Evolutionary conservation across 2,113 vertebrate species (phyloP).

Genomic region (Cynoglossus semilaevis): DNA sequence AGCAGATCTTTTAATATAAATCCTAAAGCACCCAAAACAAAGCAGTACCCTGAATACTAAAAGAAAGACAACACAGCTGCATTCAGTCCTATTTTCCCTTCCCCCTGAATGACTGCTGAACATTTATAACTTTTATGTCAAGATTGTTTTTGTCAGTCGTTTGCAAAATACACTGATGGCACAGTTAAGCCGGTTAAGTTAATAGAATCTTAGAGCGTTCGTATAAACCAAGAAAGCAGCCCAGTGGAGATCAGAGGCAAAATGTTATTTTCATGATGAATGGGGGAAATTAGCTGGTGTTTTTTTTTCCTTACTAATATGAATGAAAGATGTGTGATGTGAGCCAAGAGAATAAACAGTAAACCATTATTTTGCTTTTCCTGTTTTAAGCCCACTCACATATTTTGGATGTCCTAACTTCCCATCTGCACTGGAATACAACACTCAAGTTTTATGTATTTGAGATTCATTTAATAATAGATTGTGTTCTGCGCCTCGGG

Average conservation of each 20-base stretch:
- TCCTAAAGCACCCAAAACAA: too few relatives aligned
- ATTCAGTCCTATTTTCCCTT: too few relatives aligned
- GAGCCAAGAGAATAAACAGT: slow-evolving; percentile 7
- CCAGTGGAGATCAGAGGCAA: slow-evolving; percentile 1
- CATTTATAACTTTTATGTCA: not conserved
- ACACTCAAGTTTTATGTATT: not conserved
- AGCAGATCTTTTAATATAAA: too few relatives aligned
- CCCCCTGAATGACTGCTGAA: not conserved
- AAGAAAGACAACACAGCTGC: not conserved
- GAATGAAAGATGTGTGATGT: not conserved
- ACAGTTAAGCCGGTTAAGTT: not conserved
- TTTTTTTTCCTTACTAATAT: not conserved
- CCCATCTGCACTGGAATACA: slow-evolving; percentile 9
- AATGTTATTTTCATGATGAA: slow-evolving; percentile 1
- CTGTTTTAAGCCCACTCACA: slow-evolving; percentile 1
- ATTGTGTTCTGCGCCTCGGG: not conserved
- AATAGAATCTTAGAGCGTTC: not conserved
- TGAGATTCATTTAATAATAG: not conserved
- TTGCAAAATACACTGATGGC: not conserved
- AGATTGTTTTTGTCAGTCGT: not conserved
- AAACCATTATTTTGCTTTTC: slow-evolving; percentile 8
- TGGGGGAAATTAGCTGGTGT: not conserved
- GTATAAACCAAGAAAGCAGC: not conserved
- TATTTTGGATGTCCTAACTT: not conserved
- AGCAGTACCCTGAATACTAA: too few relatives aligned